Conservation (phyloP, 2,797 vertebrate species). For the Notolepis coatsorum region DNA sequence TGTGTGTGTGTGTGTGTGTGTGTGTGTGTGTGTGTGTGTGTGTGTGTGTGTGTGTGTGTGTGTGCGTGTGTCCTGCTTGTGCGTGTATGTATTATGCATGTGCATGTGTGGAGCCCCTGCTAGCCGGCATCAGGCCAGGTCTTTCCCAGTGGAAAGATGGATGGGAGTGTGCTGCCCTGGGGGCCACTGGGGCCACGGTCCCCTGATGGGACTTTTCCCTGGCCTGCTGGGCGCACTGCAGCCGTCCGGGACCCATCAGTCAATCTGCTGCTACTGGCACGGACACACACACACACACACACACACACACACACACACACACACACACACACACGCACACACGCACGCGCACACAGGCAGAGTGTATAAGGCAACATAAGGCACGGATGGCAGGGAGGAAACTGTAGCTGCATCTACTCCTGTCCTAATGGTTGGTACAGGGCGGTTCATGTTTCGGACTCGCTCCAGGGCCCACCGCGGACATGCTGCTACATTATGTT, state of each 20-base stretch:
- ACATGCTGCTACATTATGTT: slow-evolving; percentile 79
- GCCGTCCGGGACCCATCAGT: slow-evolving; percentile 79
- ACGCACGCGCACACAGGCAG: neutral
- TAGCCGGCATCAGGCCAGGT: slow-evolving; percentile 48
- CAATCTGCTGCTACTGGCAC: slow-evolving; percentile 70
- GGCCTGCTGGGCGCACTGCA: slow-evolving; percentile 78
- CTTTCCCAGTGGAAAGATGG: slow-evolving; percentile 76
- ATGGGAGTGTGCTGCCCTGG: slow-evolving; percentile 75
- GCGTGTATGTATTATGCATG: neutral
- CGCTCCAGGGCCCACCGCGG: slow-evolving; percentile 70
- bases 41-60: slow-evolving; percentile 3
- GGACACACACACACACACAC: slow-evolving; percentile 29
- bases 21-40: neutral
- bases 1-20: neutral
- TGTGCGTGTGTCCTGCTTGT: neutral
- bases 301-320: neutral
- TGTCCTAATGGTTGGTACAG: slow-evolving; percentile 78
- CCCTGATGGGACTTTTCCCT: slow-evolving; percentile 80
- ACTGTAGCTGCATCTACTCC: slow-evolving; percentile 73
- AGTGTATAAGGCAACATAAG: slow-evolving; percentile 69
- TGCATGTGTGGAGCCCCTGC: slow-evolving; percentile 26
- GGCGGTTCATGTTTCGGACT: slow-evolving; percentile 74
- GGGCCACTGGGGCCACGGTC: slow-evolving; percentile 65
- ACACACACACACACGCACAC: neutral
- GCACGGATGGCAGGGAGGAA: slow-evolving; percentile 63